These are phyloP conservation scores for Parazoanthus darwini DNA, from an alignment of 92 coral and sea anemone species.

Conservation along the genomic window DNA sequence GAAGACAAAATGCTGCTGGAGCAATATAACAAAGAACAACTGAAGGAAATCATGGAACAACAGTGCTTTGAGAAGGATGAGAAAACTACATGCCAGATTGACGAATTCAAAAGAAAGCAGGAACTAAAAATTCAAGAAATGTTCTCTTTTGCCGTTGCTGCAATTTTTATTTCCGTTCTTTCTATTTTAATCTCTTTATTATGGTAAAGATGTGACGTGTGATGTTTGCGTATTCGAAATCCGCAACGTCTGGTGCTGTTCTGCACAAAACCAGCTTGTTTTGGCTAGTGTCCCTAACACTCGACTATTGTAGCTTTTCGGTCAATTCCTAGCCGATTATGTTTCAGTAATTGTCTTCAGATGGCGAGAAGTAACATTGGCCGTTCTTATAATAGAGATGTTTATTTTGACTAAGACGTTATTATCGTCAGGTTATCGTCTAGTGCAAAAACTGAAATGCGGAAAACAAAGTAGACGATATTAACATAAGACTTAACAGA, in stretches of 20 bases:
- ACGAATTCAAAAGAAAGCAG: slow-evolving; percentile 21
- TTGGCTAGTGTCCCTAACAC: background rate
- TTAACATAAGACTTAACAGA: too few relatives aligned
- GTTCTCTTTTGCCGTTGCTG: slow-evolving; percentile 34
- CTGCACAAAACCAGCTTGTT: background rate
- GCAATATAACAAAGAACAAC: slow-evolving; percentile 13
- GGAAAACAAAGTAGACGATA: too few relatives aligned
- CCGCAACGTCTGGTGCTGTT: background rate
- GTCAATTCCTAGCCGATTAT: too few relatives aligned
- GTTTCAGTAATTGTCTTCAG: too few relatives aligned
- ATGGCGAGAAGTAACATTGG: too few relatives aligned
- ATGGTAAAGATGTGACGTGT: background rate
- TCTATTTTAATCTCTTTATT: slow-evolving; percentile 31
- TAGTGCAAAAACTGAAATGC: too few relatives aligned
- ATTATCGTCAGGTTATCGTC: too few relatives aligned
- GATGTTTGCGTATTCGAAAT: background rate
- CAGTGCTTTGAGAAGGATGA: slow-evolving; percentile 39
- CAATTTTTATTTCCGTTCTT: slow-evolving; percentile 29
- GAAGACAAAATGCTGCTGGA: slow-evolving; percentile 17
- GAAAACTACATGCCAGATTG: slow-evolving; percentile 29
- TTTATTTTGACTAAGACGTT: too few relatives aligned
- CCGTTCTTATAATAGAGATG: too few relatives aligned
- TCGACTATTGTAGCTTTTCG: too few relatives aligned
- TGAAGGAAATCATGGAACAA: slow-evolving; percentile 31
- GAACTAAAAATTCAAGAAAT: slow-evolving; percentile 30